Evolutionary conservation across 1,140 invertebrate genomes (phyloP), one percentile per base, ranked within the genome.

Genomic region (Drosophila truncata): DNA sequence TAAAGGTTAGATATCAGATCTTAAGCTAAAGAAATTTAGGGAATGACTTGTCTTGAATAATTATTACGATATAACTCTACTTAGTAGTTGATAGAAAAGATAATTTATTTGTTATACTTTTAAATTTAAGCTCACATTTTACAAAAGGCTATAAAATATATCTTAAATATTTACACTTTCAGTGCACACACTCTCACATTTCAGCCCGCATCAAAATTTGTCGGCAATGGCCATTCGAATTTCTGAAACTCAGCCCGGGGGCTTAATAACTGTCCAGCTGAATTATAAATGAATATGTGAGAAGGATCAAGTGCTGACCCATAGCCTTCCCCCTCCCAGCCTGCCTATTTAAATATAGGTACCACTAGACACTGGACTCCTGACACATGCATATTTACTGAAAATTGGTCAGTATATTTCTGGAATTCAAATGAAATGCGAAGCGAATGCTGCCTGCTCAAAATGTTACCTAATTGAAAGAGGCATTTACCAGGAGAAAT

Each of bases 261-360:
- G 69, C 64, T 71, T 64, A 61, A 77, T 80, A 80, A 78, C 55
- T 73, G 63, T 70, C 55, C 20, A 47, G n/a, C 64, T 63, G 39
- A 75, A 81, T 81, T 67, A 81, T 74, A 67, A 62, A 83, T 83
- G 59, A 82, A 78, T 71, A 33, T 59, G 42, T 72, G 25, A 52
- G 27, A 41, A 60, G 47, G 65, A 70, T 78, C 64, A 78, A 70
- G 58, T 54, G 41, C 44, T 8, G 44, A 25, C 44, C 44, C 20
- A 46, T 10, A 23, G 33, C 16, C 63, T 42, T 39, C 52, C 11
- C 13, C 33, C 37, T 41, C 16, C 23, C 25, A 13, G 7, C 23
- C 23, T 33, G 33, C n/a, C 50, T 14, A 39, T 70, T 70, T 35
- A 70, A 20, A 63, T 39, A 23, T 23, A 59, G 29, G 39, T 35